These are phyloP conservation scores for Solea solea DNA, from an alignment of 2,113 vertebrate genomes.

Conservation along the genomic window DNA sequence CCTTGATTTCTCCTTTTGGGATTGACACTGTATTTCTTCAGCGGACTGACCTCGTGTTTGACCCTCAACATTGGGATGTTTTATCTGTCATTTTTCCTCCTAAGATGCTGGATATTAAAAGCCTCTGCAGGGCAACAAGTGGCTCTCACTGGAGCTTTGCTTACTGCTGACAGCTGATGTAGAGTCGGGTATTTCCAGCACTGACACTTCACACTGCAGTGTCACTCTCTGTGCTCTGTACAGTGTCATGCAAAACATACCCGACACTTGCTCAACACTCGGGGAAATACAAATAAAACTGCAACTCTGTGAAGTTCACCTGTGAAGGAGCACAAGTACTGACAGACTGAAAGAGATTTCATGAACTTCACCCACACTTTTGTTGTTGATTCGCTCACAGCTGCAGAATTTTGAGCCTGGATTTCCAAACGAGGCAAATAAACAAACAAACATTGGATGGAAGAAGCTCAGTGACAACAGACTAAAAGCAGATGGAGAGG, in stretches of 20 bases:
- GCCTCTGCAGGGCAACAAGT: not conserved
- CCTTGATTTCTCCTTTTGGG: not conserved
- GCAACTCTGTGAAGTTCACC: not conserved
- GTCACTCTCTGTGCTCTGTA: not conserved
- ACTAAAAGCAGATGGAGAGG: too few relatives aligned
- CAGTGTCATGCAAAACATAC: not conserved
- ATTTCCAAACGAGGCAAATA: too few relatives aligned
- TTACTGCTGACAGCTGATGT: slow-evolving; percentile 10
- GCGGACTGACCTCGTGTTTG: not conserved
- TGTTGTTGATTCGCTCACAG: too few relatives aligned
- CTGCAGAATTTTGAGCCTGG: too few relatives aligned
- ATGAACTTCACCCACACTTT: too few relatives aligned
- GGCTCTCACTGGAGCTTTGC: not conserved
- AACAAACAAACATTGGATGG: too few relatives aligned
- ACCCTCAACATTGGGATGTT: not conserved
- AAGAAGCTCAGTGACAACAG: too few relatives aligned
- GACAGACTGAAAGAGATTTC: too few relatives aligned
- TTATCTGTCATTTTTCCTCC: not conserved
- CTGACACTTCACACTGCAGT: not conserved
- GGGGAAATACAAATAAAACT: not conserved
- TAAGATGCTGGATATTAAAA: not conserved
- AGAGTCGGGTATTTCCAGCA: slow-evolving; percentile 29
- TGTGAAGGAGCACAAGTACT: too few relatives aligned
- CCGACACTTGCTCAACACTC: not conserved
- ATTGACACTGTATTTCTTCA: not conserved